A percentile compares a stretch with the other conserved stretches of the same genome.
phyloP scores from a whole-genome alignment of 1,140 invertebrate genomes.

The Schlechtendalia chinensis region DNA sequence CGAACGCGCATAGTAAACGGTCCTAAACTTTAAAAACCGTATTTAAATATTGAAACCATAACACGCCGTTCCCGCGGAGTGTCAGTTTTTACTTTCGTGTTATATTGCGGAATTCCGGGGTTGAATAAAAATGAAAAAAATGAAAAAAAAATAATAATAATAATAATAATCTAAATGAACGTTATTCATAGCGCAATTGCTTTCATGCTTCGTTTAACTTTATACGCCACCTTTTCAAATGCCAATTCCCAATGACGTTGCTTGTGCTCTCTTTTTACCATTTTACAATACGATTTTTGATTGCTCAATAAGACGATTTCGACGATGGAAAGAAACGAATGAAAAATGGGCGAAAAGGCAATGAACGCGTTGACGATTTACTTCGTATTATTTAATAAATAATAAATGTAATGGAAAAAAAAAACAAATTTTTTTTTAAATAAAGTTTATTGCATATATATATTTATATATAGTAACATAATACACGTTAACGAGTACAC shows the following conservation, averaged over 20 bases:
- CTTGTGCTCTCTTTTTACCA: slow-evolving; percentile 23
- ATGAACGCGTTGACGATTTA: neutral
- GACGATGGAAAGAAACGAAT: neutral
- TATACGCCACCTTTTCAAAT: slow-evolving; percentile 47
- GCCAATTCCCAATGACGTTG: slow-evolving; percentile 9
- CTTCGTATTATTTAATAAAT: slow-evolving; percentile 9
- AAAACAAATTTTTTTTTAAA: too few species aligned
- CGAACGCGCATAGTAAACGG: too few species aligned
- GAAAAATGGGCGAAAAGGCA: neutral
- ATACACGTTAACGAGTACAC: too few species aligned
- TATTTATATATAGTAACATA: too few species aligned
- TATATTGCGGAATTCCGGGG: neutral
- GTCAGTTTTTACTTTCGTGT: neutral
- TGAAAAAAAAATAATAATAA: too few species aligned
- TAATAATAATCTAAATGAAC: slow-evolving; percentile 49
- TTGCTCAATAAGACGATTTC: slow-evolving; percentile 43
- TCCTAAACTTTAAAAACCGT: neutral
- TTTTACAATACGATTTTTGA: slow-evolving; percentile 43
- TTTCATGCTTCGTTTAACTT: slow-evolving; percentile 49
- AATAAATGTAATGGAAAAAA: too few species aligned
- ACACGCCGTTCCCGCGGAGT: too few species aligned
- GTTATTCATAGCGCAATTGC: slow-evolving; percentile 49
- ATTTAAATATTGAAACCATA: neutral
- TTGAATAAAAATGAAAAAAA: slow-evolving; percentile 27
- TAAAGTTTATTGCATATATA: too few species aligned